Evolutionary conservation across 2,888 invertebrate species (phyloP).

Genomic region (Heliconius aoede): DNA sequence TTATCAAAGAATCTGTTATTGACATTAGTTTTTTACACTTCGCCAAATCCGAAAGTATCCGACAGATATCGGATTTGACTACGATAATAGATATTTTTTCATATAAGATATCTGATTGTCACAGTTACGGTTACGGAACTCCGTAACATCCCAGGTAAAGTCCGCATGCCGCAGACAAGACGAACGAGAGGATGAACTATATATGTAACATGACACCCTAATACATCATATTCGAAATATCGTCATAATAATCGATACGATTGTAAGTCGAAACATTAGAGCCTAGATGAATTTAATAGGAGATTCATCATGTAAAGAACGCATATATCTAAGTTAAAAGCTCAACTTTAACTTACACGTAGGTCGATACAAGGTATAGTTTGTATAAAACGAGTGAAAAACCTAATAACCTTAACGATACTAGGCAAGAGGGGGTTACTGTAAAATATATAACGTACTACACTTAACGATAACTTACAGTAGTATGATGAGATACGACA

Average conservation of each 20-base stretch:
- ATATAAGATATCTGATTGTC: background rate
- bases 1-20: background rate
- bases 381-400: slow-evolving; percentile 84
- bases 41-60: background rate
- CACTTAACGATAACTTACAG: slow-evolving; percentile 81
- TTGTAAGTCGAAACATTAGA: slow-evolving; percentile 24
- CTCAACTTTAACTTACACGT: slow-evolving; percentile 82
- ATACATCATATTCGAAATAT: slow-evolving; percentile 17
- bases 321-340: slow-evolving; percentile 72
- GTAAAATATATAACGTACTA: slow-evolving; percentile 79
- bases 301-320: slow-evolving; percentile 31
- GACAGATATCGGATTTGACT: background rate
- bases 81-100: background rate
- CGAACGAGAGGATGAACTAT: slow-evolving; percentile 16
- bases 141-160: background rate
- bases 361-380: slow-evolving; percentile 75
- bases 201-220: slow-evolving; percentile 15
- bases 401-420: slow-evolving; percentile 79
- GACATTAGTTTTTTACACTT: background rate
- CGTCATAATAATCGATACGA: slow-evolving; percentile 37
- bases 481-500: slow-evolving; percentile 65
- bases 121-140: background rate
- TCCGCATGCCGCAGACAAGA: slow-evolving; percentile 45
- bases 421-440: slow-evolving; percentile 75
- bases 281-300: slow-evolving; percentile 16